Percentiles rank a stretch among this genome's conserved stretches.
These are phyloP conservation scores for Hystrix brachyura DNA, from an alignment of 2,113 vertebrate species.

Conservation along the genomic window DNA sequence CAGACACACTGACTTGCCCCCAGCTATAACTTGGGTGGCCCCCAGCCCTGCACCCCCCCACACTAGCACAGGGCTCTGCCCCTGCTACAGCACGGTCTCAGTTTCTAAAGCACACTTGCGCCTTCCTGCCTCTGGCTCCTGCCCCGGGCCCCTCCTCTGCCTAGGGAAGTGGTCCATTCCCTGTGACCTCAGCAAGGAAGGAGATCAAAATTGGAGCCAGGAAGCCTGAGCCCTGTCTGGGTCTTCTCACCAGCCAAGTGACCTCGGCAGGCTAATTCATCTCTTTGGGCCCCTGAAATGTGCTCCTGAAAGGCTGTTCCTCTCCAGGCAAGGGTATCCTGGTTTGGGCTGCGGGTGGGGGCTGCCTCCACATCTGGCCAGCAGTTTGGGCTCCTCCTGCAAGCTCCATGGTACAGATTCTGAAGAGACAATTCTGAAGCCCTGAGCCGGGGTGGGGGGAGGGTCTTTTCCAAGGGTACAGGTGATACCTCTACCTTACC, in stretches of 20 bases:
- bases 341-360: neutral
- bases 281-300: neutral
- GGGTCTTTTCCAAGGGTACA: rapidly evolving
- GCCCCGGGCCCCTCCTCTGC: neutral
- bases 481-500: no score
- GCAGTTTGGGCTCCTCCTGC: neutral
- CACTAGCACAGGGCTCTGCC: neutral
- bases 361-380: neutral
- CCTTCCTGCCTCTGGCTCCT: neutral
- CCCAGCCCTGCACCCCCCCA: neutral
- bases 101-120: no score
- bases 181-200: neutral
- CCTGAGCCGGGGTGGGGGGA: neutral
- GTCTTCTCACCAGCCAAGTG: neutral
- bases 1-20: neutral
- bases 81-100: neutral
- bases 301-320: neutral
- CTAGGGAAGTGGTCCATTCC: neutral
- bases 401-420: neutral
- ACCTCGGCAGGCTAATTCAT: neutral
- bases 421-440: neutral
- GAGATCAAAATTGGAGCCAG: neutral
- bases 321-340: neutral
- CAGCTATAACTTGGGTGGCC: neutral
- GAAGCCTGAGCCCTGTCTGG: neutral